Conservation (phyloP, 2,888 invertebrate species). For the Ashinkailepas kermadecensis region DNA sequence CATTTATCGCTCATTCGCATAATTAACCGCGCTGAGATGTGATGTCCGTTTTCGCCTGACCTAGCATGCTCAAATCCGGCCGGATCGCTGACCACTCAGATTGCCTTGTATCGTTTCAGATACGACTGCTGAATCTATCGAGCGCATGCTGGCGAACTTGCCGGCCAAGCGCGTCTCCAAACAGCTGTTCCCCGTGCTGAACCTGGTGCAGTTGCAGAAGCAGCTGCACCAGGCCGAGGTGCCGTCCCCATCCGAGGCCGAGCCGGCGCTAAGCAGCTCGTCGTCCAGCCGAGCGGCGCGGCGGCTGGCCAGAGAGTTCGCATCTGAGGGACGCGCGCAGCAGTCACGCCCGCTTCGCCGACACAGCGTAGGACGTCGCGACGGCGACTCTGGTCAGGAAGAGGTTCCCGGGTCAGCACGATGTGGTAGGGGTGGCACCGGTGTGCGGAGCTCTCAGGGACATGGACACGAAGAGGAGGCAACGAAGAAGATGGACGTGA, state of each 20-base stretch:
- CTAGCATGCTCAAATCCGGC: too few relatives aligned
- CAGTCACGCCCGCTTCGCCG: background rate
- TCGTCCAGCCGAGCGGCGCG: background rate
- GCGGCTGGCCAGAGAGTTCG: too few relatives aligned
- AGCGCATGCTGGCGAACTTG: constrained; percentile 77
- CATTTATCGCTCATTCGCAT: too few relatives aligned
- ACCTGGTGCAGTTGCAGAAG: background rate
- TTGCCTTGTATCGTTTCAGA: background rate
- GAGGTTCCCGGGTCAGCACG: too few relatives aligned
- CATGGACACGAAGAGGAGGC: too few relatives aligned
- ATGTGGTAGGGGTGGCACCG: too few relatives aligned
- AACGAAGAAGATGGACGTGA: too few relatives aligned
- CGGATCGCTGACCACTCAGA: too few relatives aligned
- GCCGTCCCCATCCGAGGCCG: background rate
- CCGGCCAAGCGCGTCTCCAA: constrained; percentile 60
- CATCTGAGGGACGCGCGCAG: background rate
- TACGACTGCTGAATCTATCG: constrained; percentile 57
- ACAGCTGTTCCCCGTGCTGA: background rate
- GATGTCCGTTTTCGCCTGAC: too few relatives aligned
- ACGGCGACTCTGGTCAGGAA: too few relatives aligned
- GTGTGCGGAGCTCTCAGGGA: too few relatives aligned
- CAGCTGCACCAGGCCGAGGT: background rate
- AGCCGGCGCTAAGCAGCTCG: background rate
- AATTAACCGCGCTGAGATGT: too few relatives aligned
- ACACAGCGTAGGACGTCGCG: background rate